These are phyloP conservation scores for Platichthys stellatus DNA, from an alignment of 2,113 vertebrate species.

Conservation along the genomic window DNA sequence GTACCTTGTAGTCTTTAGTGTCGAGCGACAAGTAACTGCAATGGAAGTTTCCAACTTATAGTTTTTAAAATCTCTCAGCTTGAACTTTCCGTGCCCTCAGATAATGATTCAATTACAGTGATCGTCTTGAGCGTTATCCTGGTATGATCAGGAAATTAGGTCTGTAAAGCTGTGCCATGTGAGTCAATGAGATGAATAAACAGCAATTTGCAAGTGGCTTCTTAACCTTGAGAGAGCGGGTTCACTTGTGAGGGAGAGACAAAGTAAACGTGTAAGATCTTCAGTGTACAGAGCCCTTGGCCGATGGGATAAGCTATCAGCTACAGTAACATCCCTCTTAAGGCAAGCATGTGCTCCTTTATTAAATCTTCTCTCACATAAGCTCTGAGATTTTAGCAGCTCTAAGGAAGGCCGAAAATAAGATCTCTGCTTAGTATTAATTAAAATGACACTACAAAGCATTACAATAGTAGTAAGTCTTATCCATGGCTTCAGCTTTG, in stretches of 20 bases:
- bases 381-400: conserved; percentile 29
- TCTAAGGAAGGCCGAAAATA: conserved; percentile 46
- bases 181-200: conserved; percentile 3
- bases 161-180: background rate
- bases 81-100: conserved; percentile 1
- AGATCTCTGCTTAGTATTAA: conserved; percentile 55
- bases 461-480: conserved; percentile 43
- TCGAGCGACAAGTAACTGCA: background rate
- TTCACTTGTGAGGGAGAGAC: background rate
- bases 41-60: background rate
- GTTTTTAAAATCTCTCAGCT: background rate
- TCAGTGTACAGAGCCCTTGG: conserved; percentile 17
- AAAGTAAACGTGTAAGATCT: conserved; percentile 37
- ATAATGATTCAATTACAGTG: conserved; percentile 25
- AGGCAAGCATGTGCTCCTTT: conserved; percentile 18
- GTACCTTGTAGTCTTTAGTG: background rate
- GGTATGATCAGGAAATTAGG: conserved; percentile 4
- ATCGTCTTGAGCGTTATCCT: conserved; percentile 9
- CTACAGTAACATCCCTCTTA: conserved; percentile 26
- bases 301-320: conserved; percentile 31
- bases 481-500: conserved; percentile 48
- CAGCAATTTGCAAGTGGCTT: conserved; percentile 15
- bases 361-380: conserved; percentile 48
- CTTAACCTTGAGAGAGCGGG: background rate
- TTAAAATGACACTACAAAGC: conserved; percentile 57